phyloP scores from a whole-genome alignment of 2,797 vertebrate genomes.

The Micrastur ruficollis region DNA sequence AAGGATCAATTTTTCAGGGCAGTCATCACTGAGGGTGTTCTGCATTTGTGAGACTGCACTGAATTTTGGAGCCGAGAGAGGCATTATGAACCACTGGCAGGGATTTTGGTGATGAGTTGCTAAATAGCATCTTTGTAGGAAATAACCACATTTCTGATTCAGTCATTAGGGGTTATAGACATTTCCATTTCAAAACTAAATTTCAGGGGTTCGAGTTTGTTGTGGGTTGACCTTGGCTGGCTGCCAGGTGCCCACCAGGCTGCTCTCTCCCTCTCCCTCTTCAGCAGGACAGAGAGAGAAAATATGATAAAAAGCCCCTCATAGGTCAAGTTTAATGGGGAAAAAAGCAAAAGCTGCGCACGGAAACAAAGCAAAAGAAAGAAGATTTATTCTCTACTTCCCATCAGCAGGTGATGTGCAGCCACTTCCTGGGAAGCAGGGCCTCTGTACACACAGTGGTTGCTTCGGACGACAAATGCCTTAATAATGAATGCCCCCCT shows the following conservation, averaged over 20 bases:
- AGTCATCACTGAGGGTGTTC: background rate
- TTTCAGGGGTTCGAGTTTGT: background rate
- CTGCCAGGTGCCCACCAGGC: background rate
- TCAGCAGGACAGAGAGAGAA: background rate
- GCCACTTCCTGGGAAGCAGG: background rate
- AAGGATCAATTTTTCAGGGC: conserved; percentile 7
- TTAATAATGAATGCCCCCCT: background rate
- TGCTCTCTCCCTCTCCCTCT: fast-evolving
- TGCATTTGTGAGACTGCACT: background rate
- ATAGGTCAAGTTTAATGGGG: background rate
- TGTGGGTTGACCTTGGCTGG: background rate
- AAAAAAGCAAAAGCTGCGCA: background rate
- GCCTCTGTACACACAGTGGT: background rate
- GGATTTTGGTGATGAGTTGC: background rate
- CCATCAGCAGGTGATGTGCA: background rate
- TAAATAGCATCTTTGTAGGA: background rate
- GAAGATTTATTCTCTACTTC: background rate
- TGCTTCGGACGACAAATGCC: background rate
- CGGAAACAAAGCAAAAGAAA: background rate
- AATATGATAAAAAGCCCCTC: fast-evolving
- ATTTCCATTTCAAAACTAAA: background rate
- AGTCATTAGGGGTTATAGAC: background rate
- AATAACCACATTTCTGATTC: background rate
- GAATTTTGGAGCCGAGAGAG: background rate
- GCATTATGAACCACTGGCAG: background rate